Evolutionary conservation across 2,113 vertebrate genomes (phyloP).

Genomic region (Eretmochelys imbricata): DNA sequence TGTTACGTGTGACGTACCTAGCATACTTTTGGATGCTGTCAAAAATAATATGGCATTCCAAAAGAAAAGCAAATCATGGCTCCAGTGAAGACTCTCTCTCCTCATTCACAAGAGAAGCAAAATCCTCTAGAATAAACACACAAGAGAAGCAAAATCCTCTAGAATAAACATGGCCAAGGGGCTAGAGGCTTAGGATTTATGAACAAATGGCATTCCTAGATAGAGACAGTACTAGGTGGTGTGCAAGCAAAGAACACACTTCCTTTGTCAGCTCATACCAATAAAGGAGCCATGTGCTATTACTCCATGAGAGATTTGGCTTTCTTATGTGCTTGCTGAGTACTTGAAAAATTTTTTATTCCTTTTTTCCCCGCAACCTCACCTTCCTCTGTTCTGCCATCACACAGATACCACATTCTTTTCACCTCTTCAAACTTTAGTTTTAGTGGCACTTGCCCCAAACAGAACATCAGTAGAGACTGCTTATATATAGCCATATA

Average conservation of each 20-base stretch:
- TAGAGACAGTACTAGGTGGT: constrained; percentile 10
- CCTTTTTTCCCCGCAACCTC: constrained; percentile 7
- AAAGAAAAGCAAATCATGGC: background rate
- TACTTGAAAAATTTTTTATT: constrained; percentile 6
- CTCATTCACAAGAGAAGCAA: constrained; percentile 6
- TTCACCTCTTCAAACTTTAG: background rate
- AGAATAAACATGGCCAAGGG: background rate
- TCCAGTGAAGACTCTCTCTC: background rate
- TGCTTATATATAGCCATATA: background rate
- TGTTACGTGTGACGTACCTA: background rate
- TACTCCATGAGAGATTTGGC: constrained; percentile 24
- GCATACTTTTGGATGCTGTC: background rate
- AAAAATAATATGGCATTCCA: fast-evolving
- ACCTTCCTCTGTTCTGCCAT: background rate
- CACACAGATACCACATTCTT: background rate
- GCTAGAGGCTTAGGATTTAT: background rate
- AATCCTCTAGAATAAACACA: background rate
- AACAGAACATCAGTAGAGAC: background rate
- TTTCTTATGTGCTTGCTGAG: constrained; percentile 60
- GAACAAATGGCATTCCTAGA: background rate
- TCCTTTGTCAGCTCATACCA: constrained; percentile 48
- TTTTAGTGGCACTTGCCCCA: background rate
- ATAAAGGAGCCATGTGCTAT: constrained; percentile 26
- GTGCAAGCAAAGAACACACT: background rate
- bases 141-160: background rate